Percentiles rank a stretch among this genome's conserved stretches.
phyloP scores from a whole-genome alignment of 2,888 invertebrate species.

The Alloscopus bannaensis region DNA sequence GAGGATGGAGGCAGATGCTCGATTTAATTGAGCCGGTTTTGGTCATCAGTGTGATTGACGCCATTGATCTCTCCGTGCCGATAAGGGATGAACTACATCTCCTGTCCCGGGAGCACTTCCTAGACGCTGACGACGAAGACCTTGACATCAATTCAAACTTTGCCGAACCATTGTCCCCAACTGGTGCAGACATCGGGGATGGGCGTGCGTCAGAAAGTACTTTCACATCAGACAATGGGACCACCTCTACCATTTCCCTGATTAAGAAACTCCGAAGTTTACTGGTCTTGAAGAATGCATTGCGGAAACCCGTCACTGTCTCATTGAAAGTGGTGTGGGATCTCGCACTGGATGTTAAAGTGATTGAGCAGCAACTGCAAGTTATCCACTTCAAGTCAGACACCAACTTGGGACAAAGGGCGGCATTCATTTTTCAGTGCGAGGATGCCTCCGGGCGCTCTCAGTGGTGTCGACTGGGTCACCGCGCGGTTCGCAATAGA shows the following conservation, averaged over 20 bases:
- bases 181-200: not conserved
- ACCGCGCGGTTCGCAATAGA: conserved; percentile 38
- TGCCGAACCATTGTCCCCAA: not conserved
- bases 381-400: conserved; percentile 25
- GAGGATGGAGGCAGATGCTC: conserved; percentile 29
- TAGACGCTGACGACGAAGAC: conserved; percentile 15
- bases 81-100: conserved; percentile 21
- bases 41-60: conserved; percentile 21
- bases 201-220: too few species aligned
- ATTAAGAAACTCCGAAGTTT: conserved; percentile 20
- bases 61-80: conserved; percentile 4
- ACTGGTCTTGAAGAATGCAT: not conserved
- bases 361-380: conserved; percentile 18
- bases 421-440: conserved; percentile 33
- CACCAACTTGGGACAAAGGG: conserved; percentile 24
- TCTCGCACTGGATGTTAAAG: conserved; percentile 29
- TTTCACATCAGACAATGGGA: conserved; percentile 6
- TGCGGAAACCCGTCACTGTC: not conserved
- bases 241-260: conserved; percentile 1
- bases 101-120: conserved; percentile 23
- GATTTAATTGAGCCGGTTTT: conserved; percentile 34
- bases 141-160: not conserved
- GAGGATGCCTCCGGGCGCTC: not conserved
- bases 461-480: conserved; percentile 35
- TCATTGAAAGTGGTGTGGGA: conserved; percentile 45